Evolutionary conservation across 2,888 invertebrate genomes (phyloP).

Genomic region (Papilio elwesi): DNA sequence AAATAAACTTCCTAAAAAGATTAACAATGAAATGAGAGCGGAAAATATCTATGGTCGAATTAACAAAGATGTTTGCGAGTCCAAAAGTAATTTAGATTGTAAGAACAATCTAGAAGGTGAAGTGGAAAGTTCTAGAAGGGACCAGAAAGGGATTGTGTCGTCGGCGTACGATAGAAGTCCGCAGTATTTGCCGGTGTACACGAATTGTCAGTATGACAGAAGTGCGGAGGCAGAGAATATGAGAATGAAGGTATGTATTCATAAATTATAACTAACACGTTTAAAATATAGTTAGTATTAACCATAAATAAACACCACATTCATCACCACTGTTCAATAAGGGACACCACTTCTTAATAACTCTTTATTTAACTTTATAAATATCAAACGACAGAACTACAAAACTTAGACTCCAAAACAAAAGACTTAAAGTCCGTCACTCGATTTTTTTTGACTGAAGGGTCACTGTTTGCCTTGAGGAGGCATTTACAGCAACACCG

Average conservation of each 20-base stretch:
- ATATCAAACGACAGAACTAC: too few species aligned
- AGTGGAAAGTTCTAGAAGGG: constrained; percentile 33
- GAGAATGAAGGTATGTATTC: constrained; percentile 67
- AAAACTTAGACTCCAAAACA: too few species aligned
- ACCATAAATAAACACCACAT: too few species aligned
- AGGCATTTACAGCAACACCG: too few species aligned
- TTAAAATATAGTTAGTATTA: too few species aligned
- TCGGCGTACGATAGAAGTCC: constrained; percentile 72
- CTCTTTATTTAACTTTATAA: too few species aligned
- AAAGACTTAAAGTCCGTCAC: too few species aligned
- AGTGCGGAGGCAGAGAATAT: constrained; percentile 75
- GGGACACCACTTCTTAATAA: too few species aligned
- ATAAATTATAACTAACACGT: too few species aligned
- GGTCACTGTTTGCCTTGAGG: too few species aligned
- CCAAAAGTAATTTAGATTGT: constrained; percentile 30
- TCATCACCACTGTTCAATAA: too few species aligned
- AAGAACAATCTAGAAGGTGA: background rate
- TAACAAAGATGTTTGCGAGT: constrained; percentile 47
- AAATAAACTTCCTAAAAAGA: constrained; percentile 71
- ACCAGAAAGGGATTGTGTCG: constrained; percentile 46
- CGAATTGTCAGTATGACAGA: constrained; percentile 68
- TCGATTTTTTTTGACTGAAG: too few species aligned
- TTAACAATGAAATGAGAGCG: constrained; percentile 63
- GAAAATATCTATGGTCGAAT: constrained; percentile 74
- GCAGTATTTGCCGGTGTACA: constrained; percentile 74